phyloP scores from a whole-genome alignment of 2,797 vertebrate genomes.

The Brotula barbata region DNA sequence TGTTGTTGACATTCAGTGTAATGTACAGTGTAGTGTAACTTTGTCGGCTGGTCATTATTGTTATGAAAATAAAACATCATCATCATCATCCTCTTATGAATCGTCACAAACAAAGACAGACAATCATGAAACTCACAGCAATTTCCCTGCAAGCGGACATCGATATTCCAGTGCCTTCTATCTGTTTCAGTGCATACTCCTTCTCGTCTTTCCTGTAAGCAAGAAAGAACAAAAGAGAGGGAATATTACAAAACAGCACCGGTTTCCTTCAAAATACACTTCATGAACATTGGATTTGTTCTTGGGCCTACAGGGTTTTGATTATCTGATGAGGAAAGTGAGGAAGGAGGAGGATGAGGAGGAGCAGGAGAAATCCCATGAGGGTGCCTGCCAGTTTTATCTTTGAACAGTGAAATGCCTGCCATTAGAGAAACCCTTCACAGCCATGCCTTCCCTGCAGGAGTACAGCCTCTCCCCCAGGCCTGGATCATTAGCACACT shows the following conservation, averaged over 20 bases:
- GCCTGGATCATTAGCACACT: constrained; percentile 22
- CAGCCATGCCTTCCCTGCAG: constrained; percentile 17
- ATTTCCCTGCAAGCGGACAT: constrained; percentile 99
- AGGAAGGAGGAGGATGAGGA: constrained; percentile 9
- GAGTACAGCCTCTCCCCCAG: constrained; percentile 9
- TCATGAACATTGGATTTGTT: background rate
- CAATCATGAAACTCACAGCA: constrained; percentile 86
- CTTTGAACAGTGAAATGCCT: constrained; percentile 12
- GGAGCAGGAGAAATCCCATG: background rate
- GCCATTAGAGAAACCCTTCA: constrained; percentile 28
- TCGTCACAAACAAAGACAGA: constrained; percentile 8
- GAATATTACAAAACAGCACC: constrained; percentile 15
- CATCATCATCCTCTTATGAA: too few relatives aligned
- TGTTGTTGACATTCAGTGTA: too few relatives aligned
- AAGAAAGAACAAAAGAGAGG: constrained; percentile 27
- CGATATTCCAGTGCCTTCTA: constrained; percentile 99
- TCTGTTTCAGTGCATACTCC: constrained; percentile 99
- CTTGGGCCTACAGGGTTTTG: constrained; percentile 1
- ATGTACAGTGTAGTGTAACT: too few relatives aligned
- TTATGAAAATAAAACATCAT: too few relatives aligned
- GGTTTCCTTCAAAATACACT: constrained; percentile 15
- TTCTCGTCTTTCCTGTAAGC: constrained; percentile 94
- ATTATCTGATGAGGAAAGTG: background rate
- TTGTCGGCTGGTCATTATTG: too few relatives aligned
- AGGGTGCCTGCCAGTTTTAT: too few relatives aligned